Conservation (phyloP, 2,888 invertebrate genomes). For the Sclerodermus sp. region DNA sequence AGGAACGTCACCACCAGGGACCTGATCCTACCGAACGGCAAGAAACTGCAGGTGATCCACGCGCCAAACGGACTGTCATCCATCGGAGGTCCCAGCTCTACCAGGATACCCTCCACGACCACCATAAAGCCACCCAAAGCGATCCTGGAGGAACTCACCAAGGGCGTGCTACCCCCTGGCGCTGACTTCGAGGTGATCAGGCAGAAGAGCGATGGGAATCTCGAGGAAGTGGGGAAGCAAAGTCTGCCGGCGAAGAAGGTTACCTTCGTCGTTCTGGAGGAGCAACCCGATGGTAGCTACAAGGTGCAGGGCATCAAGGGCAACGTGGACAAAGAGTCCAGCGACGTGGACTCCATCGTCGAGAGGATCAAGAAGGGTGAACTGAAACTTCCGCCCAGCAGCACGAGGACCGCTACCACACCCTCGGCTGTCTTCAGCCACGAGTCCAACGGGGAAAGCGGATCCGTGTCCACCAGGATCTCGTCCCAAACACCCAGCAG, state of each 20-base stretch:
- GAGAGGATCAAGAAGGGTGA: constrained; percentile 81
- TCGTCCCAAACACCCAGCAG: too few relatives aligned
- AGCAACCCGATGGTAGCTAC: constrained; percentile 81
- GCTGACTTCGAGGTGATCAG: constrained; percentile 81
- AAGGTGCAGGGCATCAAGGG: constrained; percentile 74
- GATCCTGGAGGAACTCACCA: constrained; percentile 77
- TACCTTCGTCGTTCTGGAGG: constrained; percentile 83
- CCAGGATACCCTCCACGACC: constrained; percentile 59
- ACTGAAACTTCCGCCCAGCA: constrained; percentile 73
- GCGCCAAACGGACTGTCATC: constrained; percentile 40
- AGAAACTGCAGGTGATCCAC: constrained; percentile 66
- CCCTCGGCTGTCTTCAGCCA: background rate
- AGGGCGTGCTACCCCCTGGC: constrained; percentile 76
- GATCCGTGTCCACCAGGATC: constrained; percentile 7
- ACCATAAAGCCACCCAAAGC: constrained; percentile 67
- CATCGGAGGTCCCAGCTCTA: constrained; percentile 27
- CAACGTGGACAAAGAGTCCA: constrained; percentile 67
- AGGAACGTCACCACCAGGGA: constrained; percentile 76
- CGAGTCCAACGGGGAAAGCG: constrained; percentile 5
- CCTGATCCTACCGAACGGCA: constrained; percentile 73
- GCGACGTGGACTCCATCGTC: constrained; percentile 78
- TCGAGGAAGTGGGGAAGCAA: constrained; percentile 70
- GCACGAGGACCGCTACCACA: background rate
- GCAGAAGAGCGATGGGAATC: constrained; percentile 72
- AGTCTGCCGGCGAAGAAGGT: constrained; percentile 75